Evolutionary conservation across 2,113 vertebrate species (phyloP), one percentile per base, ranked within the genome.

Genomic region (Myrmecophaga tridactyla): DNA sequence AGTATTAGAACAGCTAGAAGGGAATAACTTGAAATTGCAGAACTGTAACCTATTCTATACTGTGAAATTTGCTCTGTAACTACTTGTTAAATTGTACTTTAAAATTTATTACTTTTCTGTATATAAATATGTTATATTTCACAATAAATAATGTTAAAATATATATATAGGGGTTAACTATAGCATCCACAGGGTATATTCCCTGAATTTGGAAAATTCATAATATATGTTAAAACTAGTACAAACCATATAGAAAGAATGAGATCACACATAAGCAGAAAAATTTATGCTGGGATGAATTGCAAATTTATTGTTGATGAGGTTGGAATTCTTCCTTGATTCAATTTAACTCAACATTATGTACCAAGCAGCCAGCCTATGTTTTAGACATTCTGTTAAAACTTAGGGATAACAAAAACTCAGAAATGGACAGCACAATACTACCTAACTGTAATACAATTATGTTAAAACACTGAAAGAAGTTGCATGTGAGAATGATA

Each of bases 211-310:
- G 46, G 60, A n/a, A 18, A 65, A 56, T 56, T 56, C 17, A 4
- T 56, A 56, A 56, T 56, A 18, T 56, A 56, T 56, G 53, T 56
- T 63, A 43, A 94, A 82, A 43, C 17, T 62, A 46, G 83, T 53
- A 91, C 17, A 63, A 90, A 70, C 39, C 39, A 73, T 13, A 39
- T 0, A 76, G 31, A 69, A 90, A 46, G 31, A 63, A 86, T 86
- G 67, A 90, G 25, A 72, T 86, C 36, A 82, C 63, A 75, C 46
- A 89, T 48, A 75, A 75, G 56, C 21, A 94, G 85, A 75, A 92
- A 81, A 62, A 34, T 58, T 69, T 77, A 89, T 20, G 29, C 46
- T 65, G 21, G 41, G 48, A 76, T 76, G 56, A 88, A 77, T 6
- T 31, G 60, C n/a, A 77, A 77, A 62, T 23, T 73, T 73, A 53